phyloP scores from a whole-genome alignment of 2,888 invertebrate species.

The Ecliptopera silaceata region DNA sequence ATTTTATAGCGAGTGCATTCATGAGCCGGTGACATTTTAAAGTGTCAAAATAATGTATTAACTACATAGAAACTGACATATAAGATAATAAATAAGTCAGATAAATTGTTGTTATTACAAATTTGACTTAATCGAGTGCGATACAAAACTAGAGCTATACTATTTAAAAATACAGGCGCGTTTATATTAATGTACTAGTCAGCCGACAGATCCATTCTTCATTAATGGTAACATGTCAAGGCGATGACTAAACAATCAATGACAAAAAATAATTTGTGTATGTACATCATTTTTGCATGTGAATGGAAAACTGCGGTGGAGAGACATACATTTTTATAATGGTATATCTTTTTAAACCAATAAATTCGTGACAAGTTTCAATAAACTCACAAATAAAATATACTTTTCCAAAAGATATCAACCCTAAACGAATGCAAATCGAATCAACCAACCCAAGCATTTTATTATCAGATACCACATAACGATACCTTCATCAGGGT shows the following conservation, averaged over 20 bases:
- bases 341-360: background rate
- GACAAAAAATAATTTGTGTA: too few species aligned
- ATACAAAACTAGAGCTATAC: too few species aligned
- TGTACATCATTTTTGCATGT: too few species aligned
- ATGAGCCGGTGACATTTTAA: slow-evolving; percentile 21
- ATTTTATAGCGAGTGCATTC: slow-evolving; percentile 7
- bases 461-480: slow-evolving; percentile 75
- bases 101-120: slow-evolving; percentile 7
- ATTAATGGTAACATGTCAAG: too few species aligned
- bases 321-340: too few species aligned
- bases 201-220: too few species aligned
- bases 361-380: slow-evolving; percentile 4
- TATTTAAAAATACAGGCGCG: too few species aligned
- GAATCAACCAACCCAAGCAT: slow-evolving; percentile 67
- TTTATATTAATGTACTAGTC: too few species aligned
- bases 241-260: too few species aligned
- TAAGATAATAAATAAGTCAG: background rate
- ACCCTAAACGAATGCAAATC: slow-evolving; percentile 63
- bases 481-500: slow-evolving; percentile 75
- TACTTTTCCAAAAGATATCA: slow-evolving; percentile 45
- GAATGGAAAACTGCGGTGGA: too few species aligned
- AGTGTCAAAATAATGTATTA: slow-evolving; percentile 28
- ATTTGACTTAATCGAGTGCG: background rate
- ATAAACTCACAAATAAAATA: slow-evolving; percentile 36
- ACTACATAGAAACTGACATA: slow-evolving; percentile 1